A percentile compares a stretch with the other conserved stretches of the same genome.
Evolutionary conservation across 2,113 vertebrate species (phyloP).

Genomic region (Zosterops borbonicus): DNA sequence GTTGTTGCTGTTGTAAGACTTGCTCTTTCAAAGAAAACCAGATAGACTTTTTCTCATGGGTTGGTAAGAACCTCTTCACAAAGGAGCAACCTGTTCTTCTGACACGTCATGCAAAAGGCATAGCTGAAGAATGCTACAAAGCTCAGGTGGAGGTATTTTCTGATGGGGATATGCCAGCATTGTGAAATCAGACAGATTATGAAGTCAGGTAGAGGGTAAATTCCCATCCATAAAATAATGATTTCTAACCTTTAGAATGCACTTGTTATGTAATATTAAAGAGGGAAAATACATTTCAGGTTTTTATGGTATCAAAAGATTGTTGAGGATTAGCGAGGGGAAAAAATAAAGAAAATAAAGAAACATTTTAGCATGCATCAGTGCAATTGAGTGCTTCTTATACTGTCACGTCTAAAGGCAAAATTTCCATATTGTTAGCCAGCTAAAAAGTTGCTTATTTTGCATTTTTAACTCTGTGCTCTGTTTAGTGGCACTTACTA

Average conservation of each 20-base stretch:
- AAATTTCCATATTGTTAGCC: not conserved
- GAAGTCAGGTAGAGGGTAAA: not conserved
- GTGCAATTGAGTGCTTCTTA: not conserved
- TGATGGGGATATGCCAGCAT: not conserved
- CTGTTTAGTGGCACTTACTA: not conserved
- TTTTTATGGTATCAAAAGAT: not conserved
- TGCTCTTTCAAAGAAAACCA: not conserved
- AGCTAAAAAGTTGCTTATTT: slow-evolving; percentile 31
- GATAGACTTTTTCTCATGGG: not conserved
- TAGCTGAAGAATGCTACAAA: not conserved
- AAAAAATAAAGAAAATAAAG: not conserved
- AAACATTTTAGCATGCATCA: not conserved
- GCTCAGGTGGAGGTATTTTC: not conserved
- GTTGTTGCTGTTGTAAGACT: not conserved
- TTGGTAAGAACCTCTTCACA: not conserved
- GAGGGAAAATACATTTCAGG: not conserved
- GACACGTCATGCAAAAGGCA: not conserved
- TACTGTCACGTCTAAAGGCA: not conserved
- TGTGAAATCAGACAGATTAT: not conserved
- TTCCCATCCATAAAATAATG: not conserved
- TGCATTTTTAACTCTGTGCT: not conserved
- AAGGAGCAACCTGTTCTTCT: not conserved
- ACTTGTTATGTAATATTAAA: not conserved
- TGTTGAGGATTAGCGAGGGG: not conserved
- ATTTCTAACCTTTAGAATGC: not conserved